phyloP scores from a whole-genome alignment of 1,140 invertebrate species.

The Phthorimaea operculella region DNA sequence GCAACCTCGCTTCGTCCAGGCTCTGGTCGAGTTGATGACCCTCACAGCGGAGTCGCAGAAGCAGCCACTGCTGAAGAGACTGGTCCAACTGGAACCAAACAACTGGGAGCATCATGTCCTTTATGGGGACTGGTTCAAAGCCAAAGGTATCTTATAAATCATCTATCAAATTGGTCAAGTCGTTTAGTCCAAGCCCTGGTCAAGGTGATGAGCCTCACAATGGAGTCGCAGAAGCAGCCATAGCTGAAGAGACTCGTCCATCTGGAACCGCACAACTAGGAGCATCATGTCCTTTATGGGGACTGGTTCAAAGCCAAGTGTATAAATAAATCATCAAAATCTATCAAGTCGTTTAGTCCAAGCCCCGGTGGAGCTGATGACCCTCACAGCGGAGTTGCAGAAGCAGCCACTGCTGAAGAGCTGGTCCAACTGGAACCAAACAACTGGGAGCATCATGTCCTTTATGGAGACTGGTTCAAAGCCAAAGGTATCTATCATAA shows the following conservation, averaged over 20 bases:
- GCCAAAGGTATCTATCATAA: conserved; percentile 72
- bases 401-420: conserved; percentile 66
- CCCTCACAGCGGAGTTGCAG: conserved; percentile 68
- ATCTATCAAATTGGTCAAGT: no score
- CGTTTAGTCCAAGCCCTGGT: no score
- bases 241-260: conserved; percentile 69
- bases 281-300: conserved; percentile 75
- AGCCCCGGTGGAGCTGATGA: conserved; percentile 75
- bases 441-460: conserved; percentile 74
- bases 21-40: conserved; percentile 74
- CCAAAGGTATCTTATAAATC: conserved; percentile 68
- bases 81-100: conserved; percentile 71
- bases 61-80: conserved; percentile 66
- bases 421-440: conserved; percentile 72
- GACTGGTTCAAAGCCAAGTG: conserved; percentile 75
- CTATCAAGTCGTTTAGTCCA: conserved; percentile 74
- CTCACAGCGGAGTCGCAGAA: conserved; percentile 69
- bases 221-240: conserved; percentile 66
- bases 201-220: no score
- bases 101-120: conserved; percentile 76
- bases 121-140: conserved; percentile 75
- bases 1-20: conserved; percentile 75
- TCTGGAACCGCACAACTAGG: conserved; percentile 73
- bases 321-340: no score
- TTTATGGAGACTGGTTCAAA: conserved; percentile 76